These are phyloP conservation scores for Arge pagana DNA, from an alignment of 2,888 invertebrate genomes.

Conservation along the genomic window DNA sequence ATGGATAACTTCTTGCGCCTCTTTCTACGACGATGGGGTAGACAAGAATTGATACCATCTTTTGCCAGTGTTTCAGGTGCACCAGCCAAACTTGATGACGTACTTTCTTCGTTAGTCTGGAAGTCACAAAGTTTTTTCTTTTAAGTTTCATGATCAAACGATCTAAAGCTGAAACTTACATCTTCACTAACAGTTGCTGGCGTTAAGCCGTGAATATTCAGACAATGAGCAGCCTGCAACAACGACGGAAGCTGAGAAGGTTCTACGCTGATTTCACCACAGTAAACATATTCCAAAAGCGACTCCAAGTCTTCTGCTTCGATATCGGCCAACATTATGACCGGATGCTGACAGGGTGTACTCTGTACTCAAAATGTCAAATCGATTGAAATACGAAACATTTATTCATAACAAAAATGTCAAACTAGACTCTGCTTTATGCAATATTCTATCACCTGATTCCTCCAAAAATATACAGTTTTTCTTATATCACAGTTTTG, in stretches of 20 bases:
- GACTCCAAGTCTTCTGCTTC: conserved; percentile 67
- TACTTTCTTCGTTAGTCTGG: conserved; percentile 45
- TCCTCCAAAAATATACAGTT: no score
- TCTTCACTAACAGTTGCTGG: conserved; percentile 58
- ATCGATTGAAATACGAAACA: conserved; percentile 24
- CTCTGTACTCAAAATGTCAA: conserved; percentile 62
- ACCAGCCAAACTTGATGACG: conserved; percentile 49
- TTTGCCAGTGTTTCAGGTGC: conserved; percentile 55
- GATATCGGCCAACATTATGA: conserved; percentile 68
- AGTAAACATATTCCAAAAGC: conserved; percentile 67
- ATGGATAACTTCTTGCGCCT: conserved; percentile 60
- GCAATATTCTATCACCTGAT: no score
- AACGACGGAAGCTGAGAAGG: conserved; percentile 66
- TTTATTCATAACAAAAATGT: conserved; percentile 6
- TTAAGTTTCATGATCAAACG: background rate
- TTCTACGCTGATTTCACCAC: conserved; percentile 68
- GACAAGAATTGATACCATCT: conserved; percentile 60
- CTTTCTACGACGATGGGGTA: conserved; percentile 62
- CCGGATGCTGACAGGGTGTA: conserved; percentile 68
- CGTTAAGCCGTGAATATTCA: conserved; percentile 66
- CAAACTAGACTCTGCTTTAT: no score
- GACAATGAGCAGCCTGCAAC: conserved; percentile 66
- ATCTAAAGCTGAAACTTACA: conserved; percentile 38
- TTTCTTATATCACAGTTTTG: no score
- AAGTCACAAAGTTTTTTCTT: background rate